Base-by-base conservation (phyloP, 2,797 vertebrate genomes). In the Rhodeus uyekii region DNA sequence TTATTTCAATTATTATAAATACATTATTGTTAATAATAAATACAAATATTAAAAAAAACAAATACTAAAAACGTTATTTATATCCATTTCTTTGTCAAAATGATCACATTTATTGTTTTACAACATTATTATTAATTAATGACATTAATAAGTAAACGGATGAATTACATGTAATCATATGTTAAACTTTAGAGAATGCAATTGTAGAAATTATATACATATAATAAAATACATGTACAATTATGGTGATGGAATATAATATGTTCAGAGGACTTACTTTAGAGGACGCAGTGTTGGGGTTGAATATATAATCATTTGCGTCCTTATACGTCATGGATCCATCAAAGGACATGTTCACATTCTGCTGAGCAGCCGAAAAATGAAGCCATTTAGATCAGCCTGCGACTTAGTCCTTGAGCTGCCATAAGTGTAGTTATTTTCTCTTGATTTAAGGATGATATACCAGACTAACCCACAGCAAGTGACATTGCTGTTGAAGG, bases 371-470 rank as follows among this genome's bases (percentile, higher is more conserved):
- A 81, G 61, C 27, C 36, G 36, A 72, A 75, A 74, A 71, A 76
- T 83, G 84, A 64, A 74, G 24, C 39, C 22, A 86, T 76, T 65
- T 77, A 32, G 3, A 81, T 8, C 76, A 81, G 84, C 89, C 84
- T 84, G 87, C 89, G 88, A 89, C 80, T 83, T 38, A 84, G 90
- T 87, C 89, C 90, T 91, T 91, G 90, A 91, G 87, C 86, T 90
- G 90, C 86, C 91, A 85, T 78, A n/a, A 61, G 73, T 83, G 65
- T 64, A 69, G 42, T 77, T 71, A 46, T 46, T 46, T 84, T 83
- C 79, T 77, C 36, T 61, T 85, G 82, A 42, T 86, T 32, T 78
- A 83, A 68, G 81, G 83, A 58, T 89, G 89, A 93, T 91, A 90
- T 91, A 90, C 89, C 83, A 83, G 85, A 88, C 83, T 69, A 82